These are phyloP conservation scores for Penaeus japonicus DNA, from an alignment of 1,140 invertebrate species.

Conservation along the genomic window DNA sequence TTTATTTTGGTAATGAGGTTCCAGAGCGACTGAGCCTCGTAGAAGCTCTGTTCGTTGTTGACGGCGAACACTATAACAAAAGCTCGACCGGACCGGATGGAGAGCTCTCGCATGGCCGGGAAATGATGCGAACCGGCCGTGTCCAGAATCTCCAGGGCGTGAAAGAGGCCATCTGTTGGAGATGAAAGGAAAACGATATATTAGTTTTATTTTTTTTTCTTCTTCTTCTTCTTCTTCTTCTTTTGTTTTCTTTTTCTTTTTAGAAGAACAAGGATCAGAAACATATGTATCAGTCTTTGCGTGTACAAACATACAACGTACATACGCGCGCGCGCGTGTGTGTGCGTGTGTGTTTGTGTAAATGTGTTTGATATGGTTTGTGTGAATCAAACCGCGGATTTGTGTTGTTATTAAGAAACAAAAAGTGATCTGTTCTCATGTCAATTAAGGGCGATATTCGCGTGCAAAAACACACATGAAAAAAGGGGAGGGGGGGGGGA, in stretches of 20 bases:
- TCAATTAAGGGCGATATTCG: too few relatives aligned
- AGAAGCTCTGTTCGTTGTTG: constrained; percentile 62
- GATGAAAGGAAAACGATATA: neutral
- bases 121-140: constrained; percentile 64
- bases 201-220: too few relatives aligned
- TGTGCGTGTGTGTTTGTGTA: too few relatives aligned
- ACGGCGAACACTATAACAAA: constrained; percentile 64
- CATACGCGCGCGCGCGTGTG: too few relatives aligned
- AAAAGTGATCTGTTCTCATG: too few relatives aligned
- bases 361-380: too few relatives aligned
- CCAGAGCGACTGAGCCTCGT: constrained; percentile 61
- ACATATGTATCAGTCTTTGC: too few relatives aligned
- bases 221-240: too few relatives aligned
- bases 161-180: constrained; percentile 62
- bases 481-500: neutral
- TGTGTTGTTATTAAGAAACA: neutral
- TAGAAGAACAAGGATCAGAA: too few relatives aligned
- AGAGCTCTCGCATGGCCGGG: constrained; percentile 64
- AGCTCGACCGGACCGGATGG: constrained; percentile 62
- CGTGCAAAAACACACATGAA: neutral
- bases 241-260: too few relatives aligned
- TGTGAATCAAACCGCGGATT: too few relatives aligned
- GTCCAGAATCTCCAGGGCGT: constrained; percentile 64
- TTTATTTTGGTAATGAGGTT: constrained; percentile 60
- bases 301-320: too few relatives aligned